Evolutionary conservation across 2,888 invertebrate species (phyloP).

Genomic region (Bhutanitis thaidina): DNA sequence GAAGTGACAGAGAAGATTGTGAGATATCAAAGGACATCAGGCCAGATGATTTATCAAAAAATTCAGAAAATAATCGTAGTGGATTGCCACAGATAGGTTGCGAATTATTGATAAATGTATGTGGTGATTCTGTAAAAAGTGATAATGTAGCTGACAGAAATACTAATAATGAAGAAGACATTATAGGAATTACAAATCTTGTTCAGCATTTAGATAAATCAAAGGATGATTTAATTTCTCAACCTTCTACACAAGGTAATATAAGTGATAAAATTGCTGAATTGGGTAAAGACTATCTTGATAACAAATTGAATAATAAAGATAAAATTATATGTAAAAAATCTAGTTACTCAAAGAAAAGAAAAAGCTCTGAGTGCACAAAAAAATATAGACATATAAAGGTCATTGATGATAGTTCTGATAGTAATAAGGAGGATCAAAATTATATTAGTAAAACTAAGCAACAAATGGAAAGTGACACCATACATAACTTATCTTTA

Average conservation of each 20-base stretch:
- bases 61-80: neutral
- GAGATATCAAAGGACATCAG: neutral
- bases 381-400: constrained; percentile 32
- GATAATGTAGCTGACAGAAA: neutral
- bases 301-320: no score
- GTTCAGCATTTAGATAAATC: neutral
- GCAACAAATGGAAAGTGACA: neutral
- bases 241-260: neutral
- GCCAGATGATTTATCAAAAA: neutral
- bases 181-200: neutral
- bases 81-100: no score
- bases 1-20: neutral
- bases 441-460: constrained; percentile 11
- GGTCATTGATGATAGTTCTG: constrained; percentile 36
- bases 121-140: neutral
- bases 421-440: constrained; percentile 23
- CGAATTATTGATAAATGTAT: no score
- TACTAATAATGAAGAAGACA: neutral
- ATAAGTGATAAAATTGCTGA: neutral
- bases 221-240: neutral
- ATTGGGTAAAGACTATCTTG: no score
- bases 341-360: no score
- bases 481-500: neutral
- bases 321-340: no score
- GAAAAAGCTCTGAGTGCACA: neutral